These are phyloP conservation scores for Allolobophora icterica DNA, from an alignment of 2,888 invertebrate genomes.

Conservation along the genomic window DNA sequence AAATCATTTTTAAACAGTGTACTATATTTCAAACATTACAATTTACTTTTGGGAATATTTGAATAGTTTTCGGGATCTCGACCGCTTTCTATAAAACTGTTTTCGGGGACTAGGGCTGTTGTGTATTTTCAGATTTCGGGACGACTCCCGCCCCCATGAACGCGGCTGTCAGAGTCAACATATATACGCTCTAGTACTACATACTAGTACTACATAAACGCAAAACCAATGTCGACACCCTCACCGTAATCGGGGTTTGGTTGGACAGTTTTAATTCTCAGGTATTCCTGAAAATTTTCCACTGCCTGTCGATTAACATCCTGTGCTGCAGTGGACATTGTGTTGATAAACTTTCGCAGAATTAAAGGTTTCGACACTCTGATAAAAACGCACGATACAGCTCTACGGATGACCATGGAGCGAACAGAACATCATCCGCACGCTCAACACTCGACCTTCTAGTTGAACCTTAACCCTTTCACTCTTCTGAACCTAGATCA, in stretches of 20 bases:
- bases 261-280: conserved; percentile 85
- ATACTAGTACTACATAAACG: too few species aligned
- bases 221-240: conserved; percentile 15
- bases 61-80: too few species aligned
- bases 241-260: conserved; percentile 85
- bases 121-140: too few species aligned
- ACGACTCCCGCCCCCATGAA: too few species aligned
- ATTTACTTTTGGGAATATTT: too few species aligned
- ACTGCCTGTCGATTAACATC: conserved; percentile 66
- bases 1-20: too few species aligned
- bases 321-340: neutral
- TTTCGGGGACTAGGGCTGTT: too few species aligned
- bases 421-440: neutral
- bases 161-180: too few species aligned
- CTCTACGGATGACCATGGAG: neutral
- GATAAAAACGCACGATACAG: neutral
- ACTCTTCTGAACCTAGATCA: neutral
- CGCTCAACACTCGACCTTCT: neutral
- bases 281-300: conserved; percentile 82
- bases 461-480: neutral
- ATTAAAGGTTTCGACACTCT: neutral
- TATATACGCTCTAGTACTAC: too few species aligned
- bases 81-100: too few species aligned
- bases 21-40: too few species aligned
- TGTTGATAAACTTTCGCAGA: neutral